Percentiles rank a stretch among this genome's conserved stretches.
phyloP scores from a whole-genome alignment of 2,113 vertebrate genomes.

The Lycocorax pyrrhopterus region DNA sequence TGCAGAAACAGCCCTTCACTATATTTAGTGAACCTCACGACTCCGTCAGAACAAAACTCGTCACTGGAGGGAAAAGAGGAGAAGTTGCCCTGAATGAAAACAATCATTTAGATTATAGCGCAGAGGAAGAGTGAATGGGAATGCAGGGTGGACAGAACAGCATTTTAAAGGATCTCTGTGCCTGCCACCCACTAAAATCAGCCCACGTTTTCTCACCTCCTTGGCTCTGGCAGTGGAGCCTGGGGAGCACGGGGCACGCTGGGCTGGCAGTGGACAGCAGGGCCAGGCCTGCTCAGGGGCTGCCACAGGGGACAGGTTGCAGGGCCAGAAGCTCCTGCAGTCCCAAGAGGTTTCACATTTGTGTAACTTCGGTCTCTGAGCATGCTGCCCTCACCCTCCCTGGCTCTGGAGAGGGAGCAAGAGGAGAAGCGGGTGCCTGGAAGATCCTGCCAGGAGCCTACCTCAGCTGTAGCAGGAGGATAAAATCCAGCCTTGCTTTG shows the following conservation, averaged over 20 bases:
- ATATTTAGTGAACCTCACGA: slow-evolving; percentile 46
- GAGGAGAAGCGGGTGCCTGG: not conserved
- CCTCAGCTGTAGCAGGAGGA: not conserved
- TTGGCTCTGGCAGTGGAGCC: not conserved
- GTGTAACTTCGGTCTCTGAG: fast-evolving
- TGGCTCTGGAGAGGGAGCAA: fast-evolving
- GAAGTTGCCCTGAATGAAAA: slow-evolving; percentile 17
- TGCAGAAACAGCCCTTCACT: slow-evolving; percentile 57
- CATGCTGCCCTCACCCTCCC: not conserved
- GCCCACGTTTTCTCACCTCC: not conserved
- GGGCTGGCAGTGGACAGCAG: not conserved
- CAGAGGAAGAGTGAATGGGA: not conserved
- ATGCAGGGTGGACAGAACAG: not conserved
- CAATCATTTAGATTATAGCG: not conserved
- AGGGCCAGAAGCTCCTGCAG: not conserved
- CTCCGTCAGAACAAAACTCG: slow-evolving; percentile 21
- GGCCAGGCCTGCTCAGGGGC: not conserved
- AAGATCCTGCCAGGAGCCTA: not conserved
- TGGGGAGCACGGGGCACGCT: fast-evolving
- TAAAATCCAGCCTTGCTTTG: not conserved
- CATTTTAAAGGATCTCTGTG: not conserved
- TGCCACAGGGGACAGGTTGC: fast-evolving
- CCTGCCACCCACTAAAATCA: not conserved
- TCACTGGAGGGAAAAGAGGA: not conserved
- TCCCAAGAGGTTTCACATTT: not conserved